Conservation (phyloP, 1,140 invertebrate species). For the Wasmannia auropunctata region DNA sequence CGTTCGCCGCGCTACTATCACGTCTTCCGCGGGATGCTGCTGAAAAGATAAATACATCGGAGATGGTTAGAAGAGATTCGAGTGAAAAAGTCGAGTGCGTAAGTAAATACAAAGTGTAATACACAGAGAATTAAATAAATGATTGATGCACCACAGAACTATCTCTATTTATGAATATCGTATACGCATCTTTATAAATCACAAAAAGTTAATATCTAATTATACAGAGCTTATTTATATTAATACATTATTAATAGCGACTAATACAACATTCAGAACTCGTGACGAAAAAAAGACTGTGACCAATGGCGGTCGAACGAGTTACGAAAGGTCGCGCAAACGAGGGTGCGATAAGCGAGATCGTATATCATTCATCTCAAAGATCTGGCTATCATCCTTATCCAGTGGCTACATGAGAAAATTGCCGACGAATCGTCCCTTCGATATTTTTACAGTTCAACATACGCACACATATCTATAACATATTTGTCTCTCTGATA, state of each 20-base stretch:
- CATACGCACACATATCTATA: background rate
- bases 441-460: background rate
- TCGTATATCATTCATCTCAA: constrained; percentile 17
- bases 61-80: background rate
- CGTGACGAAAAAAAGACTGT: background rate
- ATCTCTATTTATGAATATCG: background rate
- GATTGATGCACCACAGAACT: background rate
- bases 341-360: constrained; percentile 23
- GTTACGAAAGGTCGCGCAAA: background rate
- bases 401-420: background rate
- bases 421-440: constrained; percentile 10
- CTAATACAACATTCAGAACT: background rate
- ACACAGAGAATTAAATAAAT: background rate
- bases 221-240: background rate
- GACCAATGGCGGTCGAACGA: background rate
- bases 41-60: constrained; percentile 12
- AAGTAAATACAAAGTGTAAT: background rate
- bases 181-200: background rate
- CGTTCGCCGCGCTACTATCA: background rate
- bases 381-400: background rate
- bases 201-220: background rate
- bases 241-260: background rate
- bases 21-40: background rate
- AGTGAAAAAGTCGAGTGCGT: background rate
- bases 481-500: background rate